Conservation (phyloP, 2,888 invertebrate species). For the Limenitis camilla region DNA sequence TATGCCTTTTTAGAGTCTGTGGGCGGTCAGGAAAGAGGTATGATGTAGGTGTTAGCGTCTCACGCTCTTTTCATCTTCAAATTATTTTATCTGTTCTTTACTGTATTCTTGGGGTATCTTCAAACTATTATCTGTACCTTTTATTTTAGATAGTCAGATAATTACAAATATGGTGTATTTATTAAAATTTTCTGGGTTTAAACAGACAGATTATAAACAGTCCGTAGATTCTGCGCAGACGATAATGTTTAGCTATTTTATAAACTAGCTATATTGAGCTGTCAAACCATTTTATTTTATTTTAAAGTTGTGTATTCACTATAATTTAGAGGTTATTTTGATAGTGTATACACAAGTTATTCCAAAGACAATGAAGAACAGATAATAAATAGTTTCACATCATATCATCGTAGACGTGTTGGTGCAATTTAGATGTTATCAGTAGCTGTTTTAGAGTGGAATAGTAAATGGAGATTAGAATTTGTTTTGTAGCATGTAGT, state of each 20-base stretch:
- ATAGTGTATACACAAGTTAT: neutral
- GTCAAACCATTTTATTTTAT: too few species aligned
- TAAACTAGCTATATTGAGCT: too few species aligned
- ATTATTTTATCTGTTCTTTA: conserved; percentile 46
- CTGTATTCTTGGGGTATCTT: conserved; percentile 16
- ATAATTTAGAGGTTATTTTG: neutral
- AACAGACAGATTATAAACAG: too few species aligned
- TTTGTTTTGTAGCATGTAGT: too few species aligned
- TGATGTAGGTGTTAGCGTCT: conserved; percentile 68
- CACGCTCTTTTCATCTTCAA: conserved; percentile 39
- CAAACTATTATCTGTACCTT: neutral
- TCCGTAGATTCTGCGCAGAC: too few species aligned
- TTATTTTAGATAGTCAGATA: too few species aligned
- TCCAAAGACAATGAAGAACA: conserved; percentile 22
- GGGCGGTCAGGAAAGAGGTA: conserved; percentile 73
- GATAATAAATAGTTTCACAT: conserved; percentile 22
- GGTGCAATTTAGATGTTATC: conserved; percentile 32
- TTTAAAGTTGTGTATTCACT: neutral
- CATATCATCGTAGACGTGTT: conserved; percentile 15
- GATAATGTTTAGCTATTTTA: too few species aligned
- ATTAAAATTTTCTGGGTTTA: too few species aligned
- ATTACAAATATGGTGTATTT: too few species aligned
- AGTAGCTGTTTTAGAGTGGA: conserved; percentile 4
- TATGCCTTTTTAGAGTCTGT: conserved; percentile 74
- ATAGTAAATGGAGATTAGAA: neutral